Base-by-base conservation (phyloP, 2,888 invertebrate genomes). In the Clanis bilineata region DNA sequence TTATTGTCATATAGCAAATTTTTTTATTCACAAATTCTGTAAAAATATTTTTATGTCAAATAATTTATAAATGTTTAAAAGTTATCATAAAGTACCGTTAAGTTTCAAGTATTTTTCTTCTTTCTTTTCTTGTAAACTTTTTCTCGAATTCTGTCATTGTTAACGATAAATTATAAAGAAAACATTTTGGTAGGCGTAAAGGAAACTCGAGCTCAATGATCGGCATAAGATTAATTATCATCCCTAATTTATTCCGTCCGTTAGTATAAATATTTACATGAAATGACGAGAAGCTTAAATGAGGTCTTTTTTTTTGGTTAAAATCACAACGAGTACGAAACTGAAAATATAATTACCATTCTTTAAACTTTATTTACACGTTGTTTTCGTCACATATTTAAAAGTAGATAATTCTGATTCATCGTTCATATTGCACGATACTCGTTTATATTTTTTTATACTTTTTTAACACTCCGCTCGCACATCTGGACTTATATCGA, bases 321-420 rank as follows among this genome's bases (percentile, higher is more conserved):
- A 84, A 88, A 91, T 91, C 90, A 91, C 91, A 89, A 86, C 80
- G 83, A 85, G 81, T 85, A 84, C 80, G 77, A 80, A 88, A 88
- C 70, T 83, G 84, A 86, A 86, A 88, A 88, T 85, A 86, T 84
- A 82, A 80, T 77, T 73, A 77, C 70, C 74, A 76, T 78, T 71
- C 68, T 70, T 75, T 75, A 32, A 69, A 68, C 25, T 66, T 60
- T 61, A 62, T 77, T 83, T 88, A 88, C 77, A 83, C 81, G 81
- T 79, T 79, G 79, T 83, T 74, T 38, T 66, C 65, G 25, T 22
- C 64, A 60, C 60, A 56, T 57, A 32, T 54, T 21, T 39, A 32
- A 57, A n/a, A 18, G 32, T 22, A 32, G 28, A 32, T 41, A 22
- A 10, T 25, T 56, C 25, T 56, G 38, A 56, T 23, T 28, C 6